Conservation (phyloP, 2,113 vertebrate genomes). For the Kryptolebias marmoratus region DNA sequence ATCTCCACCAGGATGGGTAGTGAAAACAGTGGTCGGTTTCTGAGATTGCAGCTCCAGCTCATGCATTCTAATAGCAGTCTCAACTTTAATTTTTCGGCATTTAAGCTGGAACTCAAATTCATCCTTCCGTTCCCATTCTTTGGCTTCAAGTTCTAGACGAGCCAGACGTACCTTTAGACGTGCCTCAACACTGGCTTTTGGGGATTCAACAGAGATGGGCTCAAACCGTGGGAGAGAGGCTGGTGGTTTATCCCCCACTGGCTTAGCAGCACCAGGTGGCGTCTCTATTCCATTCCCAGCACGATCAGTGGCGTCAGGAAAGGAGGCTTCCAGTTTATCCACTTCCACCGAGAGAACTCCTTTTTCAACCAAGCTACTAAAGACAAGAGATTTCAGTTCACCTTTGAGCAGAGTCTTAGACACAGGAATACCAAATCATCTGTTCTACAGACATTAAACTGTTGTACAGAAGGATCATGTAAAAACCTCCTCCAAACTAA, state of each 20-base stretch:
- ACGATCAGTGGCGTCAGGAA: background rate
- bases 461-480: no score
- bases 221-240: background rate
- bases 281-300: background rate
- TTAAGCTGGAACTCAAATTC: no score
- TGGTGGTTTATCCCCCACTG: background rate
- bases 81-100: no score
- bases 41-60: no score
- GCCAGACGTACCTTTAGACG: background rate
- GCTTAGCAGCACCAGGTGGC: background rate
- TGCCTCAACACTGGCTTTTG: background rate
- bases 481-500: no score
- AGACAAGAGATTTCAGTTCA: slow-evolving; percentile 1
- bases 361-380: slow-evolving; percentile 1
- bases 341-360: background rate
- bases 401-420: background rate
- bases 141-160: background rate
- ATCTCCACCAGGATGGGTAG: no score
- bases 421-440: no score
- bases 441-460: no score
- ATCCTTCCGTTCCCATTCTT: background rate
- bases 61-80: no score
- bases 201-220: background rate
- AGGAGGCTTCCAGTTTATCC: background rate
- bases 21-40: no score